These are phyloP conservation scores for Liolophura sinensis DNA, from an alignment of 1,140 invertebrate genomes.

Conservation along the genomic window DNA sequence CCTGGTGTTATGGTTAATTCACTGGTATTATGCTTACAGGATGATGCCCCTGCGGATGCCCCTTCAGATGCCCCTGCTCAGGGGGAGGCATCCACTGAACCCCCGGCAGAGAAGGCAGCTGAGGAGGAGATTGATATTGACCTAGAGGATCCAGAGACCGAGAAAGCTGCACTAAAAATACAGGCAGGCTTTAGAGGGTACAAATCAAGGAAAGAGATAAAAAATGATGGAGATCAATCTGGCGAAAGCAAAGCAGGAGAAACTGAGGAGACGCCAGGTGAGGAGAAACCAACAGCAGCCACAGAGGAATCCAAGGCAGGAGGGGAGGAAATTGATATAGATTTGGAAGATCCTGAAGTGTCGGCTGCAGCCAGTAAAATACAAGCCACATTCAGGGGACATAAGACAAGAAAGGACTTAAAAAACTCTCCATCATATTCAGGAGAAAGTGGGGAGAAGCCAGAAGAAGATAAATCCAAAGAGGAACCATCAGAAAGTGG, in stretches of 20 bases:
- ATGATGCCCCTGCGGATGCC: not conserved
- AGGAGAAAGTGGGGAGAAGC: constrained; percentile 16
- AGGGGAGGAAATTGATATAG: constrained; percentile 17
- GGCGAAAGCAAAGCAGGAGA: not conserved
- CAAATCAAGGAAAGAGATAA: constrained; percentile 37
- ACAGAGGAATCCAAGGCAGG: constrained; percentile 18
- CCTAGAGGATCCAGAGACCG: constrained; percentile 12
- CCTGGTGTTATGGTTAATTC: not conserved
- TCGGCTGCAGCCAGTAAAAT: constrained; percentile 31
- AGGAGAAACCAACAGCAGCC: constrained; percentile 7
- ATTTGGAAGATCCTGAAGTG: constrained; percentile 18
- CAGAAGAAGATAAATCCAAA: constrained; percentile 23
- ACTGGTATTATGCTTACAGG: not conserved
- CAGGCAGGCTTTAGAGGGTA: constrained; percentile 44
- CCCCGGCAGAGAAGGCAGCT: constrained; percentile 8
- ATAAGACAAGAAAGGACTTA: constrained; percentile 7
- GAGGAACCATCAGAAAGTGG: not conserved
- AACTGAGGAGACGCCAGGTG: constrained; percentile 18
- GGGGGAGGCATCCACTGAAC: constrained; percentile 5
- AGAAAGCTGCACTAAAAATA: constrained; percentile 35
- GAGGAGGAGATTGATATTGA: constrained; percentile 22
- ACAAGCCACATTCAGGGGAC: constrained; percentile 23
- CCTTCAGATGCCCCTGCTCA: not conserved
- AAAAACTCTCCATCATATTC: constrained; percentile 4
- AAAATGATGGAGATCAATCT: constrained; percentile 46